Percentiles rank a stretch among this genome's conserved stretches.
These are phyloP conservation scores for Brachionus sp. DNA, from an alignment of 1,140 invertebrate genomes.

Conservation along the genomic window DNA sequence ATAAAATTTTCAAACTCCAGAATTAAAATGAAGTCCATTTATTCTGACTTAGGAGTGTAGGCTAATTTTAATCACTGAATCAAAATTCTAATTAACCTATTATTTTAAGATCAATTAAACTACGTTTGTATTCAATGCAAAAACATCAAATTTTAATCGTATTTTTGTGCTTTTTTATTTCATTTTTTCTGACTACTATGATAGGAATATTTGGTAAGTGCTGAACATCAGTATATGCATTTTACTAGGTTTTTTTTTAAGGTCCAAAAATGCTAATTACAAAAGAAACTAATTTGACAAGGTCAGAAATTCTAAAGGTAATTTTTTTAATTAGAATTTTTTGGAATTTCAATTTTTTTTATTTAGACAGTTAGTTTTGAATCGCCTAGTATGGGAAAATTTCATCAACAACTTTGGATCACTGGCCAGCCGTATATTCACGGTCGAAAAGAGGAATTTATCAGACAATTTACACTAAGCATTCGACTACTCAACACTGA, in stretches of 20 bases:
- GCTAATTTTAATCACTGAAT: neutral
- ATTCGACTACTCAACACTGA: neutral
- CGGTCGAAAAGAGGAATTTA: slow-evolving; percentile 15
- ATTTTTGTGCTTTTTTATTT: slow-evolving; percentile 5
- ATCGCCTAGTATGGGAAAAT: slow-evolving; percentile 76
- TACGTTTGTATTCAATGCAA: slow-evolving; percentile 42
- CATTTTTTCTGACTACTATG: neutral
- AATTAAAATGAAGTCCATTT: slow-evolving; percentile 20
- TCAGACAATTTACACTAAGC: neutral
- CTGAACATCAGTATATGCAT: neutral
- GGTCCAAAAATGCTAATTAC: slow-evolving; percentile 9
- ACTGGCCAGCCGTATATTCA: slow-evolving; percentile 67
- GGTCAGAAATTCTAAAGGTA: neutral
- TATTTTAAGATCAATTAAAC: slow-evolving; percentile 31
- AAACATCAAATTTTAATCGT: slow-evolving; percentile 30
- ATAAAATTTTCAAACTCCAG: neutral
- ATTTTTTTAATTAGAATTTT: neutral
- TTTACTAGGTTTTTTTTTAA: neutral
- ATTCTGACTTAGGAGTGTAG: slow-evolving; percentile 35
- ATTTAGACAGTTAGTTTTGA: slow-evolving; percentile 80
- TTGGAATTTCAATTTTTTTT: slow-evolving; percentile 48
- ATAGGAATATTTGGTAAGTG: slow-evolving; percentile 13
- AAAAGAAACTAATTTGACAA: neutral
- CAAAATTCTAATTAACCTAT: neutral
- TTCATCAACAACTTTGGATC: slow-evolving; percentile 88